Evolutionary conservation across 1,140 invertebrate species (phyloP).

Genomic region (Ceratitis capitata): DNA sequence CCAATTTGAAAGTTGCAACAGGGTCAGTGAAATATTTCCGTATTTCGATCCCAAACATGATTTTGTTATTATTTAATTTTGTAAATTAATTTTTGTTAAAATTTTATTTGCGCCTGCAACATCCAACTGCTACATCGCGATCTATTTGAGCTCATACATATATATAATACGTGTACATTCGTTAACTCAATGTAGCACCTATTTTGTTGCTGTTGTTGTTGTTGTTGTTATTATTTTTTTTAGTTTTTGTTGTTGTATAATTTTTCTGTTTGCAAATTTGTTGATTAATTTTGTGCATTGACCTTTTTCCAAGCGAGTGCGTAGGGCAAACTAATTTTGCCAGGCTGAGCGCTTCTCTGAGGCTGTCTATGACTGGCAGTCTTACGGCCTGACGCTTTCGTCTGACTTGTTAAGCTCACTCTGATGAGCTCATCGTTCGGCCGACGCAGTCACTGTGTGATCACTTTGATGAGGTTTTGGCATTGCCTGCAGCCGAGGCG

Average conservation of each 20-base stretch:
- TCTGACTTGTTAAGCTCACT: neutral
- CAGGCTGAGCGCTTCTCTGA: neutral
- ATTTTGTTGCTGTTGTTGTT: neutral
- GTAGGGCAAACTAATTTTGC: neutral
- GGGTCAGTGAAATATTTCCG: neutral
- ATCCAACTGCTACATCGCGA: neutral
- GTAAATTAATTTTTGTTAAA: too few species aligned
- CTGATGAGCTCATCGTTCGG: too few species aligned
- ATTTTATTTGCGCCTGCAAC: too few species aligned
- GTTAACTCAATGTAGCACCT: neutral
- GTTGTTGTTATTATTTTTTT: neutral
- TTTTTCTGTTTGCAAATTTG: neutral
- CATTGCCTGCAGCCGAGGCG: neutral
- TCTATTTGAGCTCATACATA: neutral
- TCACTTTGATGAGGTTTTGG: neutral
- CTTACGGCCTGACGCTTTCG: too few species aligned
- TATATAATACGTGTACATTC: neutral
- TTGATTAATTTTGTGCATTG: slow-evolving; percentile 2
- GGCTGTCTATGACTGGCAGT: neutral
- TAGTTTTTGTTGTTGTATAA: neutral
- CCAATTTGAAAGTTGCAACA: neutral
- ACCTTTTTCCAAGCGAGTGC: slow-evolving; percentile 38
- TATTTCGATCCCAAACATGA: too few species aligned
- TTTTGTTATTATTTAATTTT: too few species aligned
- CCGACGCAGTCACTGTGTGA: neutral